Conservation (phyloP, 2,113 vertebrate genomes). For the Hemiscyllium ocellatum region DNA sequence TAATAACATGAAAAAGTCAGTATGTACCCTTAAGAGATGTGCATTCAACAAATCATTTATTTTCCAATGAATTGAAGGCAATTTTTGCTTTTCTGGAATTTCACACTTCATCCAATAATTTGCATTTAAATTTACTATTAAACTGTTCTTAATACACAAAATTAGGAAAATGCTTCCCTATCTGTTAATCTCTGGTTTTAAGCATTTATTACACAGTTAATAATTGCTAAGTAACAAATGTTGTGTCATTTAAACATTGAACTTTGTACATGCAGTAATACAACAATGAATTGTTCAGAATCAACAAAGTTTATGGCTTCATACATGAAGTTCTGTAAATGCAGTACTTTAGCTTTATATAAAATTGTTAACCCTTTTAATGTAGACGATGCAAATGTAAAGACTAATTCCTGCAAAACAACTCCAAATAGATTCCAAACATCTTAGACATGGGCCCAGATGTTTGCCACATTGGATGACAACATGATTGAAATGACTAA, state of each 20-base stretch:
- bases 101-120: background rate
- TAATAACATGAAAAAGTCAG: background rate
- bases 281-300: background rate
- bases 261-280: background rate
- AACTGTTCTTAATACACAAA: background rate
- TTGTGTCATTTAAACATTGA: background rate
- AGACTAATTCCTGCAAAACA: background rate
- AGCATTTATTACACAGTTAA: background rate
- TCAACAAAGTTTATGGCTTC: background rate
- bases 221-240: background rate
- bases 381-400: background rate
- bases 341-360: background rate
- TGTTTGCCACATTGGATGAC: too few relatives aligned
- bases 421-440: background rate
- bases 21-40: background rate
- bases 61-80: background rate
- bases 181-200: background rate
- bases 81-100: background rate
- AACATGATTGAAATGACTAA: too few relatives aligned
- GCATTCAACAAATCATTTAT: background rate
- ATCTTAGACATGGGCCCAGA: background rate
- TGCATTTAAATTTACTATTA: background rate
- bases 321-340: background rate
- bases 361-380: background rate
- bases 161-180: background rate